Evolutionary conservation across 1,140 invertebrate species (phyloP), one percentile per base, ranked within the genome.

Genomic region (Phenacoccus solenopsis): DNA sequence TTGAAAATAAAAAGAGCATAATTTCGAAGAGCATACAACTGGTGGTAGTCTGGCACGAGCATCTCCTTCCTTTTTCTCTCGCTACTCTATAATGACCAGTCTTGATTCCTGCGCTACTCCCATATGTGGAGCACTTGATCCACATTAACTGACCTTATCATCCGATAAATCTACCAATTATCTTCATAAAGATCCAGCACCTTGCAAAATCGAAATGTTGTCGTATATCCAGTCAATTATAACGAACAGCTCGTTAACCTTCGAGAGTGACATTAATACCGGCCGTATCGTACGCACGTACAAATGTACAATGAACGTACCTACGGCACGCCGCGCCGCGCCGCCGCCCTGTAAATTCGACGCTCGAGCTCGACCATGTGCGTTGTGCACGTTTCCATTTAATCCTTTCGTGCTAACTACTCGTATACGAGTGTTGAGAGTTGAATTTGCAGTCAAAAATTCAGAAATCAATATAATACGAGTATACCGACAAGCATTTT

Each of bases 161-260:
- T 64, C 59, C 59, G 20, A 64, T 64, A 64, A 64, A 64, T 64
- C 59, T 64, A 64, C 59, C 59, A 64, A 64, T 10, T 64, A 64
- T 64, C 5, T 22, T 9, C 4, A 20, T 64, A 64, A 64, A 64
- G 4, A 64, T 64, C 10, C 10, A 64, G 22, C 25, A 64, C 38
- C 20, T 49, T 64, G 22, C 56, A 59, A 59, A 59, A 59, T 59
- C 13, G 13, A 59, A 16, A n/a, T 32, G 21, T 25, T 64, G 59
- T 64, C 21, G 21, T 59, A 59, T 59, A 10, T 59, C 56, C 56
- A 59, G 56, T 59, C 56, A 59, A 59, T 7, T 59, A 59, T 59
- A 20, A 20, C 56, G 56, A 59, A 59, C 21, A 16, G 56, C 56
- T 59, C 21, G 56, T 22, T 20, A 22, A 59, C 56, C 56, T 59